Evolutionary conservation across 2,888 invertebrate genomes (phyloP), one percentile per base, ranked within the genome.

Genomic region (Dryobotodes eremita): DNA sequence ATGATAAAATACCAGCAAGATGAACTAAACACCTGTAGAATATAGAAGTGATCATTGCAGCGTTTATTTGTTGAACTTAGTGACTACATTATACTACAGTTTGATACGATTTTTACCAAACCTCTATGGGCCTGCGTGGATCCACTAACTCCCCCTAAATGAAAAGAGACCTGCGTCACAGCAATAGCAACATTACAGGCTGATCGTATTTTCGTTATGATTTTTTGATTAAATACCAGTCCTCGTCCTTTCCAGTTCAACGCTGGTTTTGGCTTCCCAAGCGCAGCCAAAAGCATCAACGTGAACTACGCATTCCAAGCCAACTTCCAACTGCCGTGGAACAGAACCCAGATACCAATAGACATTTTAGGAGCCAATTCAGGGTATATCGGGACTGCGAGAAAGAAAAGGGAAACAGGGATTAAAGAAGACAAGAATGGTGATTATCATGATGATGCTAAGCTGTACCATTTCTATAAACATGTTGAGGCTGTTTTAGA

Each of bases 271-370:
- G 95, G 94, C 0, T 94, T 96, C 2, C 97, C 97, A 5, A 94
- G 95, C 1, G 92, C 93, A 1, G 89, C 92, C 0, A 93, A 95
- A 66, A 91, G 92, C 62, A 90, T 97, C 11, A 94, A 94, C 83
- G 77, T 97, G 0, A 97, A 97, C 90, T 96, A 94, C 90, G 96
- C 95, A 0, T 93, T 97, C 80, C 97, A 97, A 91, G 94, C 96
- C 2, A 97, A 97, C 84, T 97, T 97, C 85, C 94, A 95, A 59
- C 91, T 96, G 0, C 97, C 97, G 0, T 96, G 96, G 96, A 96
- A 96, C 77, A 84, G 95, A 57, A 92, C 93, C 3, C 96, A 97
- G 82, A 94, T 97, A 75, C 97, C 97, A 0, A 46, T 91, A 0
- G 95, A 96, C 66, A 94, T 97, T 36, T 87, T 97, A 11, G 89